Percentiles rank a stretch among this genome's conserved stretches.
Conservation (phyloP, 2,888 invertebrate species). For the Cataglyphis cursor region DNA sequence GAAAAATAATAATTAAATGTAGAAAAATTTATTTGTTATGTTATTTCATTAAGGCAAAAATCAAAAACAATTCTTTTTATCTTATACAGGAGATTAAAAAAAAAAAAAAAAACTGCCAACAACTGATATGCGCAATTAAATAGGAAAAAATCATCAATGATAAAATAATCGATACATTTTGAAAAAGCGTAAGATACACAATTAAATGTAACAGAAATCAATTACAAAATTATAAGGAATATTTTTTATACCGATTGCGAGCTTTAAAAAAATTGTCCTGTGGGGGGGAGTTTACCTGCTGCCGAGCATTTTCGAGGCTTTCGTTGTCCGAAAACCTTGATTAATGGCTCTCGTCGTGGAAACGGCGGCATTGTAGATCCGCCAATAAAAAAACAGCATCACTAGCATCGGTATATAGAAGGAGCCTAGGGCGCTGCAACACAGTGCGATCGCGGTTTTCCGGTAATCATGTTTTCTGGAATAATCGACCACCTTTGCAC, state of each 20-base stretch:
- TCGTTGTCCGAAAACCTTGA: constrained; percentile 95
- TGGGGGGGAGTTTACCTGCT: constrained; percentile 80
- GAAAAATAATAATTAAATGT: constrained; percentile 11
- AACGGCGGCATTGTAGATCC: constrained; percentile 97
- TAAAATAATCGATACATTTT: not conserved
- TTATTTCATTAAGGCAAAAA: not conserved
- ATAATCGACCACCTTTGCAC: constrained; percentile 14
- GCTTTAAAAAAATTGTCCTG: not conserved
- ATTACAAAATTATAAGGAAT: not conserved
- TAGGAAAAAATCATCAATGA: not conserved
- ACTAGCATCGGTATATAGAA: constrained; percentile 99
- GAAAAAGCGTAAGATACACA: not conserved
- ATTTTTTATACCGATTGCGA: not conserved
- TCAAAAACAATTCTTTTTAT: not conserved
- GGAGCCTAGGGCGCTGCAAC: constrained; percentile 95
- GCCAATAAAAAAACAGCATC: constrained; percentile 99
- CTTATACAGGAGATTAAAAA: not conserved
- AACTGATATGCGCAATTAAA: not conserved
- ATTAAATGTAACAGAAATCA: constrained; percentile 8
- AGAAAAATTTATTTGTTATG: not conserved
- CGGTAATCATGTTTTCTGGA: not conserved
- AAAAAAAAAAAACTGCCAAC: not conserved
- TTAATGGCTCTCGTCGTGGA: constrained; percentile 97
- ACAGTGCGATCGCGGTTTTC: constrained; percentile 55
- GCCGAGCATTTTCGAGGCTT: constrained; percentile 88